Evolutionary conservation across 2,888 invertebrate species (phyloP).

Genomic region (Drosophila picticornis): DNA sequence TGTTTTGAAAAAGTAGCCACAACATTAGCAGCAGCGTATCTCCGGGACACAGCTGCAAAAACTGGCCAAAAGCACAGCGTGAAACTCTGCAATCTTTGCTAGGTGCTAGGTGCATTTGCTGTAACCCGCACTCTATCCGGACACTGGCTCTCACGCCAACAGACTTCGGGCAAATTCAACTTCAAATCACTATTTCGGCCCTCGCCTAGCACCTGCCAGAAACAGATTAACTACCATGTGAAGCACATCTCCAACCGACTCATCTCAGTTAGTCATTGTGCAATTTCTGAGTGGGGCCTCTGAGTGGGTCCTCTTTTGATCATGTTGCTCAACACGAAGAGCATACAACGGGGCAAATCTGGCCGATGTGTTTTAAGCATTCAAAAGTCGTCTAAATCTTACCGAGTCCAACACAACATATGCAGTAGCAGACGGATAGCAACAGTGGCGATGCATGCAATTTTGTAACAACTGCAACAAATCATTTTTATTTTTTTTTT

Average conservation of each 20-base stretch:
- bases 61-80: neutral
- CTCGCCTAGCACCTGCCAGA: neutral
- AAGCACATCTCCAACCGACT: neutral
- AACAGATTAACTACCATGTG: neutral
- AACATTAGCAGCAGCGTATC: constrained; percentile 33
- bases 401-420: neutral
- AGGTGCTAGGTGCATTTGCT: neutral
- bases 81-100: neutral
- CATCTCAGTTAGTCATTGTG: neutral
- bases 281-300: neutral
- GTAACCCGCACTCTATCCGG: neutral
- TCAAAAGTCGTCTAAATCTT: neutral
- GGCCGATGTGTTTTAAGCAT: neutral
- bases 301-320: neutral
- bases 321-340: neutral
- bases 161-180: neutral
- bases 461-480: constrained; percentile 47
- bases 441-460: constrained; percentile 36
- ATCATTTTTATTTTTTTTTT: constrained; percentile 42
- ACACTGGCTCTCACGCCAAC: neutral
- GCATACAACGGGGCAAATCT: neutral
- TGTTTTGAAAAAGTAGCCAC: constrained; percentile 56
- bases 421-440: constrained; percentile 8
- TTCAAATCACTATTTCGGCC: neutral
- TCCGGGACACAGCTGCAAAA: constrained; percentile 15